Conservation (phyloP, 2,888 invertebrate species). For the Prostheceraeus crozeri region DNA sequence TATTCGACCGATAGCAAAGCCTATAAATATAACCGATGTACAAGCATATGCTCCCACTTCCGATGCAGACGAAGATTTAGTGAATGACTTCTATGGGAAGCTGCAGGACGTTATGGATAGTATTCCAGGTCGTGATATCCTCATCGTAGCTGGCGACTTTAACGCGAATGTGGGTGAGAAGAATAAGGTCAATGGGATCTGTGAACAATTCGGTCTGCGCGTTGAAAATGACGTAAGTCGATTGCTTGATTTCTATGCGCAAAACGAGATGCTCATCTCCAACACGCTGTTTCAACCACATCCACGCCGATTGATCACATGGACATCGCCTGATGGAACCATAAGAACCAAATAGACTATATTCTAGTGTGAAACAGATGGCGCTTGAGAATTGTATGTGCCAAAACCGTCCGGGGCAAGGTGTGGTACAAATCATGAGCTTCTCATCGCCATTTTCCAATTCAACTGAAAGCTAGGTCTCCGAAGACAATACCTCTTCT, state of each 20-base stretch:
- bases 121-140: conserved; percentile 40
- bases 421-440: conserved; percentile 14
- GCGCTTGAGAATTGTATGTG: not conserved
- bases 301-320: conserved; percentile 30
- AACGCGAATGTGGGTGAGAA: too few relatives aligned
- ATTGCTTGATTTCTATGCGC: too few relatives aligned
- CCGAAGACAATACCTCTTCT: too few relatives aligned
- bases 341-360: conserved; percentile 26
- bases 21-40: conserved; percentile 40
- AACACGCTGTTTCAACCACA: conserved; percentile 36
- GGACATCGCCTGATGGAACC: conserved; percentile 36
- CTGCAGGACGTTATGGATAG: conserved; percentile 33
- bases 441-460: conserved; percentile 26
- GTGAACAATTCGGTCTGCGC: too few relatives aligned
- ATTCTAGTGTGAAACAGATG: conserved; percentile 8
- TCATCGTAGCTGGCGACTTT: too few relatives aligned
- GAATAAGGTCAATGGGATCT: too few relatives aligned
- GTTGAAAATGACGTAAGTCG: too few relatives aligned
- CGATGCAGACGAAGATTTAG: conserved; percentile 31
- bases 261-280: not conserved
- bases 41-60: conserved; percentile 41
- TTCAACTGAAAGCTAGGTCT: too few relatives aligned
- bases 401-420: conserved; percentile 14
- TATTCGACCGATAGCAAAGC: conserved; percentile 40
- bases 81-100: conserved; percentile 19